Conservation (phyloP, 2,797 vertebrate genomes). For the Crypturellus tataupa region DNA sequence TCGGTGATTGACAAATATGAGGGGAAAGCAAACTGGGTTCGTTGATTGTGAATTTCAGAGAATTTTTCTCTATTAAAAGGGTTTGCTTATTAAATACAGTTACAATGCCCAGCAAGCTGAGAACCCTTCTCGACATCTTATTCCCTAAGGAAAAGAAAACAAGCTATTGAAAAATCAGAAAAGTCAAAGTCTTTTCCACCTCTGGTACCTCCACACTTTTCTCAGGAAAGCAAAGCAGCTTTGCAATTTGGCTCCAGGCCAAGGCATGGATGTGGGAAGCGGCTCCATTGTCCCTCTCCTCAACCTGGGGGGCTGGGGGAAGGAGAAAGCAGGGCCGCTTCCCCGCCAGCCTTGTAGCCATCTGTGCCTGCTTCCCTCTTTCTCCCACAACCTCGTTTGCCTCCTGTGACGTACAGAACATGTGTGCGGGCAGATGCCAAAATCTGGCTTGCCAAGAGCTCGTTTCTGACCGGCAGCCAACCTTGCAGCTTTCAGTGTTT, state of each 20-base stretch:
- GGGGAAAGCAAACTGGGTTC: not conserved
- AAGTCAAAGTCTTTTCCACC: not conserved
- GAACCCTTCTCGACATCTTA: not conserved
- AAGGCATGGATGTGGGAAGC: not conserved
- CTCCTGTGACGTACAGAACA: not conserved
- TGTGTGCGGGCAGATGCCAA: conserved; percentile 20
- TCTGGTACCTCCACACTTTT: not conserved
- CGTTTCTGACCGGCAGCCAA: conserved; percentile 11
- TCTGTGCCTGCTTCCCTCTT: not conserved
- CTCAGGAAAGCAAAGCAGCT: not conserved
- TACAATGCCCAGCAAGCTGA: not conserved
- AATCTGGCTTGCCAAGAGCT: not conserved
- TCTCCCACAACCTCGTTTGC: not conserved
- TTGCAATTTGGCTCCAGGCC: not conserved
- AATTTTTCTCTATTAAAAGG: not conserved
- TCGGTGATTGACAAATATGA: not conserved
- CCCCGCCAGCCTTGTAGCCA: not conserved
- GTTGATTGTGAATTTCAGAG: not conserved
- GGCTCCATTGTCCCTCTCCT: not conserved
- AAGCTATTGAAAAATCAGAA: not conserved
- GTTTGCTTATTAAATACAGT: not conserved
- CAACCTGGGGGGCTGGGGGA: not conserved
- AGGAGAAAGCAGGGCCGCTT: not conserved
- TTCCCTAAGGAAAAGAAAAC: not conserved
- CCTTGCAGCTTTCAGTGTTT: not conserved